These are phyloP conservation scores for Syncerus caffer DNA, from an alignment of 2,797 vertebrate genomes.

Conservation along the genomic window DNA sequence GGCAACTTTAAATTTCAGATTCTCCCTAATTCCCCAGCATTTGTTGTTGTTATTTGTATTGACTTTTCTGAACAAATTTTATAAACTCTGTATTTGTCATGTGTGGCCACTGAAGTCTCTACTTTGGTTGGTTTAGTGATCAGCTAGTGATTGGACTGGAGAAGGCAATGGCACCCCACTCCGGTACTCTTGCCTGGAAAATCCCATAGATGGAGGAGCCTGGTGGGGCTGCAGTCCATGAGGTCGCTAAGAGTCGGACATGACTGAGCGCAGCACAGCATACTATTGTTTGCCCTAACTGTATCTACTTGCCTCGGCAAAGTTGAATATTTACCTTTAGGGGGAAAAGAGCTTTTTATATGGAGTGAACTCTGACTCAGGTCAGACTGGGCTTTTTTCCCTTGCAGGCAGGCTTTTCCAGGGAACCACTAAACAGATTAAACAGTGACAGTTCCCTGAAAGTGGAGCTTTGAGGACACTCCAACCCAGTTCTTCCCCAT, in stretches of 20 bases:
- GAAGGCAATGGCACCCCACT: not conserved
- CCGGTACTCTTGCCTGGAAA: not conserved
- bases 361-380: not conserved
- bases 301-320: not conserved
- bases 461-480: not conserved
- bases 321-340: conserved; percentile 1
- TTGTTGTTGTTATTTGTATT: not conserved
- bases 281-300: not conserved
- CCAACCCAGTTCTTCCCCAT: not conserved
- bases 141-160: not conserved
- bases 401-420: not conserved
- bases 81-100: not conserved
- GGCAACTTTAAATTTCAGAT: not conserved
- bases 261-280: not conserved
- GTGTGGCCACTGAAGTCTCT: not conserved
- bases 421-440: not conserved
- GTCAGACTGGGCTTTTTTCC: not conserved
- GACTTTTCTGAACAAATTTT: conserved; percentile 12
- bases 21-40: not conserved
- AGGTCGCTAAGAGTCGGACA: accelerated
- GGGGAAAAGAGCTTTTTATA: not conserved
- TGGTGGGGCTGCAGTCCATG: not conserved
- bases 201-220: not conserved
- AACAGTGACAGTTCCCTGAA: not conserved
- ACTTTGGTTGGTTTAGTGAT: not conserved